These are phyloP conservation scores for Rhadinocentrus ornatus DNA, from an alignment of 2,797 vertebrate species.

Conservation along the genomic window DNA sequence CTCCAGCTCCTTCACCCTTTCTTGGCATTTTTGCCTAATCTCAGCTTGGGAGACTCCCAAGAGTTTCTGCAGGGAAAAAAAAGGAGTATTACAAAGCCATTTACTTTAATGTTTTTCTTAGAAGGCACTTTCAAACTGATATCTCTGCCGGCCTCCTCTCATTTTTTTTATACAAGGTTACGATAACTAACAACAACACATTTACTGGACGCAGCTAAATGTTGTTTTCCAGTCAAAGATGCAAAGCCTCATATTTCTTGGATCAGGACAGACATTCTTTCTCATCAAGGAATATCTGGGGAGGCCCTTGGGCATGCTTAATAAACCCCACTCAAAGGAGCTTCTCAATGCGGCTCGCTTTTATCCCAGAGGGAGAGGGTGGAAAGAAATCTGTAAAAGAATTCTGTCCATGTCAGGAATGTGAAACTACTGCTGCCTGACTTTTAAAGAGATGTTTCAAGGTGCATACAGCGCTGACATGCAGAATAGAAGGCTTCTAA, in stretches of 20 bases:
- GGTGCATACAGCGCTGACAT: constrained; percentile 76
- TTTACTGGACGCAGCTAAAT: constrained; percentile 4
- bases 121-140: constrained; percentile 3
- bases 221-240: constrained; percentile 25
- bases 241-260: constrained; percentile 38
- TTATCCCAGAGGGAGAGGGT: constrained; percentile 69
- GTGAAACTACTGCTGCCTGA: constrained; percentile 74
- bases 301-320: constrained; percentile 59
- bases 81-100: constrained; percentile 22
- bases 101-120: constrained; percentile 20
- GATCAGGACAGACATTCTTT: constrained; percentile 57
- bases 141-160: constrained; percentile 6
- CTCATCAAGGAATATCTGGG: constrained; percentile 57
- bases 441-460: constrained; percentile 82
- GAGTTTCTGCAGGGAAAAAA: constrained; percentile 84
- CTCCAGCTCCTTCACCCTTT: constrained; percentile 86
- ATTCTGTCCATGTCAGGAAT: constrained; percentile 84
- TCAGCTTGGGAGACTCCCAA: constrained; percentile 84
- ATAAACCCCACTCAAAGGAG: constrained; percentile 64
- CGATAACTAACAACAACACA: constrained; percentile 3
- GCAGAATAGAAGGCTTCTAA: constrained; percentile 77
- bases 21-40: constrained; percentile 86
- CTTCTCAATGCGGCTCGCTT: constrained; percentile 66
- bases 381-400: constrained; percentile 58
- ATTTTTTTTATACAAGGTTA: constrained; percentile 17